Base-by-base conservation (phyloP, 2,888 invertebrate genomes). In the Pyralis farinalis region DNA sequence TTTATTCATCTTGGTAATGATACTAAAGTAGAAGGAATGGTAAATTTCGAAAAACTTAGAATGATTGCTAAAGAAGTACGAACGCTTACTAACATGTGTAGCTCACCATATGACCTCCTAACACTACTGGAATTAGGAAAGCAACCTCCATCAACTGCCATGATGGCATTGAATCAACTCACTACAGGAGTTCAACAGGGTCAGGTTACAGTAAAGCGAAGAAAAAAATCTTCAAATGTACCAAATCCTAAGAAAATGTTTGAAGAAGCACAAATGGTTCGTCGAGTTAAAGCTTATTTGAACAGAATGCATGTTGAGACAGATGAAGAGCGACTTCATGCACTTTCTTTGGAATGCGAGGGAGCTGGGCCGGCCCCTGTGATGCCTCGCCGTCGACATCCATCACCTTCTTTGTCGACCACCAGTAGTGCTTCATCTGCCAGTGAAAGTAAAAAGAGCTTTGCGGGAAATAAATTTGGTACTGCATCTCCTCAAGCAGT, bases 231-330 rank as follows among this genome's bases (percentile, higher is more conserved):
- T 0, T 92, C 95, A 21, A 95, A 97, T 20, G 95, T 96, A 3
- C 97, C 97, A 1, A 98, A 98, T 83, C 96, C 97, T 37, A 98
- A 98, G 85, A 98, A 98, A 80, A 98, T 98, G 98, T 98, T 97
- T 79, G 98, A 98, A 80, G 98, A 98, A 90, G 98, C 98, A 21
- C 97, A 98, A 86, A 99, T 99, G 99, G 98, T 98, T 41, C 92
- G 98, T 21, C 91, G 98, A 42, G 98, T 99, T 3, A 98, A 98
- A 76, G 96, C 98, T 1, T 99, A 99, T 85, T 91, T 99, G 44
- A 95, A 95, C 53, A 95, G 96, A 62, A 93, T 99, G 91, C 95
- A 96, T 60, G 96, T 97, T 4, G 95, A 96, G 58, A 96, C 94
- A 7, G 97, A 98, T 70, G 99, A 99, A 78, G 95, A 96, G 57